Conservation (phyloP, 2,888 invertebrate genomes). For the Callyntrura sp. region DNA sequence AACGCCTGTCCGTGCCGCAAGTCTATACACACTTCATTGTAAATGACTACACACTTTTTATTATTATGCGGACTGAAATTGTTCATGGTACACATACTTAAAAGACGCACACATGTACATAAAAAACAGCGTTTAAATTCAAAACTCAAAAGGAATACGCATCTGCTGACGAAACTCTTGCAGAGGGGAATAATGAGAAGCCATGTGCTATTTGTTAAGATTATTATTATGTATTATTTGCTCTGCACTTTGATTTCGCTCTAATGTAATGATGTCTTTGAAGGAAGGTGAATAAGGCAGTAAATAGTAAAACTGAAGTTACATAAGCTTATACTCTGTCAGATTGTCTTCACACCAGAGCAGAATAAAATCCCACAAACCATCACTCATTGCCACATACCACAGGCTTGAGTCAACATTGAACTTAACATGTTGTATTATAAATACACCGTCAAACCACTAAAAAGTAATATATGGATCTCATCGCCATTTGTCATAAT, state of each 20-base stretch:
- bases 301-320: constrained; percentile 43
- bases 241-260: background rate
- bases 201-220: background rate
- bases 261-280: background rate
- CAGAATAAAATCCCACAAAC: background rate
- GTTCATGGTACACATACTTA: no score
- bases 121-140: no score
- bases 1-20: no score
- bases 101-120: no score
- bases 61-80: no score
- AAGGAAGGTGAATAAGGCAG: background rate
- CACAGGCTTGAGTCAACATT: background rate
- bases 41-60: no score
- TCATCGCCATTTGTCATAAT: background rate
- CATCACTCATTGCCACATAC: constrained; percentile 25
- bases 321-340: constrained; percentile 25
- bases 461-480: no score
- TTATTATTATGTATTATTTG: background rate
- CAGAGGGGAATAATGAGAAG: background rate
- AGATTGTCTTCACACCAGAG: constrained; percentile 16
- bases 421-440: background rate
- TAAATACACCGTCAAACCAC: no score
- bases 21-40: no score
- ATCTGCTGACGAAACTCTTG: no score
- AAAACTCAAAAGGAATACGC: no score